phyloP scores from a whole-genome alignment of 2,797 vertebrate genomes.

The Etheostoma nigrum region DNA sequence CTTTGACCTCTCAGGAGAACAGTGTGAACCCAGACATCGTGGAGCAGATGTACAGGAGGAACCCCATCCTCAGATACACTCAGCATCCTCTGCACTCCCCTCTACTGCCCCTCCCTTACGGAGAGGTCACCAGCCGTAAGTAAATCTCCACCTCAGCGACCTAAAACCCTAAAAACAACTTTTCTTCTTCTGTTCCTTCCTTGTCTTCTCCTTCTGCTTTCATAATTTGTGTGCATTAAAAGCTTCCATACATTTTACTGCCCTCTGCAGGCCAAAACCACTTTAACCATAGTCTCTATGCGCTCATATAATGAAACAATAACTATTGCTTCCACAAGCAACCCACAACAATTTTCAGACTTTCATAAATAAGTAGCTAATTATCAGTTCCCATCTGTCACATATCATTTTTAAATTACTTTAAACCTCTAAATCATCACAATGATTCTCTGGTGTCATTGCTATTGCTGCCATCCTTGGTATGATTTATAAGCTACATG shows the following conservation, averaged over 20 bases:
- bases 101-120: constrained; percentile 91
- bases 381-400: neutral
- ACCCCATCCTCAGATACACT: constrained; percentile 94
- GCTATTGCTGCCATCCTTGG: neutral
- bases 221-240: neutral
- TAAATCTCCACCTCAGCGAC: constrained; percentile 32
- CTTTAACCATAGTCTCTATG: no score
- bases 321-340: neutral
- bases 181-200: neutral
- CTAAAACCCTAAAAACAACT: neutral
- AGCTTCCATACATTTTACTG: neutral
- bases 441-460: neutral
- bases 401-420: neutral
- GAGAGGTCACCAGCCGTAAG: constrained; percentile 91
- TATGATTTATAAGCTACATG: neutral
- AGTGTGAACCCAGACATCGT: constrained; percentile 91
- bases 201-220: neutral
- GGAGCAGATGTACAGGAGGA: constrained; percentile 93
- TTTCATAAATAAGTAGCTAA: neutral
- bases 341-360: neutral
- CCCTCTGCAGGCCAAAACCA: neutral
- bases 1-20: constrained; percentile 85
- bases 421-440: neutral
- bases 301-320: neutral
- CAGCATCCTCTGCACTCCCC: constrained; percentile 95